phyloP scores from a whole-genome alignment of 2,113 vertebrate genomes.

The Saccopteryx bilineata region DNA sequence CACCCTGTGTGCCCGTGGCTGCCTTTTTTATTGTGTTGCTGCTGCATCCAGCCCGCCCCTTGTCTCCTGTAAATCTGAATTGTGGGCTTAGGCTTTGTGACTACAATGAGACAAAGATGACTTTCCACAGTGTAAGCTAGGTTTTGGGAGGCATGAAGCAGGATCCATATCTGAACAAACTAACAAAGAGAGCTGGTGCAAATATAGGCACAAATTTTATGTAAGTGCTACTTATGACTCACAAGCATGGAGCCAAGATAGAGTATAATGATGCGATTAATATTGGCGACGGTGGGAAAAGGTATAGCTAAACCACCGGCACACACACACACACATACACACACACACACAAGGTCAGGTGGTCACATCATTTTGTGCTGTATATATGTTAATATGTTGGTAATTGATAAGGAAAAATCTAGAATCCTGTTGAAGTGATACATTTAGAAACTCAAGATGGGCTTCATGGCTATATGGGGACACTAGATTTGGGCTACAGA shows the following conservation, averaged over 20 bases:
- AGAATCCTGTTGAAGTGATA: neutral
- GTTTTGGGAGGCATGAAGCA: neutral
- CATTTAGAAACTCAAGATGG: neutral
- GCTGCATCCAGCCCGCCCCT: neutral
- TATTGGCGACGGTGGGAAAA: neutral
- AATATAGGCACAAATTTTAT: neutral
- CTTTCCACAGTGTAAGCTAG: neutral
- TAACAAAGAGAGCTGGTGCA: neutral
- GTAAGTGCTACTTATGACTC: neutral
- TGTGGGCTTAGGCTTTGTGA: neutral
- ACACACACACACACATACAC: no score
- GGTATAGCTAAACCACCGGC: neutral
- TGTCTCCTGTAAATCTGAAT: neutral
- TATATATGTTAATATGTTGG: neutral
- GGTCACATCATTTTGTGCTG: neutral
- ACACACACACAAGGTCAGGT: neutral
- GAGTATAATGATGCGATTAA: neutral
- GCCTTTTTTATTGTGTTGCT: neutral
- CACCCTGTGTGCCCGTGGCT: neutral
- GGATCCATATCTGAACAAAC: neutral
- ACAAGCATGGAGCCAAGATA: neutral
- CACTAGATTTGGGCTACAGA: neutral
- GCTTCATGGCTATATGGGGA: neutral
- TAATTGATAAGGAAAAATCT: neutral
- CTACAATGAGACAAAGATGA: neutral